phyloP scores from a whole-genome alignment of 2,797 vertebrate species.

The Poecile montanus region DNA sequence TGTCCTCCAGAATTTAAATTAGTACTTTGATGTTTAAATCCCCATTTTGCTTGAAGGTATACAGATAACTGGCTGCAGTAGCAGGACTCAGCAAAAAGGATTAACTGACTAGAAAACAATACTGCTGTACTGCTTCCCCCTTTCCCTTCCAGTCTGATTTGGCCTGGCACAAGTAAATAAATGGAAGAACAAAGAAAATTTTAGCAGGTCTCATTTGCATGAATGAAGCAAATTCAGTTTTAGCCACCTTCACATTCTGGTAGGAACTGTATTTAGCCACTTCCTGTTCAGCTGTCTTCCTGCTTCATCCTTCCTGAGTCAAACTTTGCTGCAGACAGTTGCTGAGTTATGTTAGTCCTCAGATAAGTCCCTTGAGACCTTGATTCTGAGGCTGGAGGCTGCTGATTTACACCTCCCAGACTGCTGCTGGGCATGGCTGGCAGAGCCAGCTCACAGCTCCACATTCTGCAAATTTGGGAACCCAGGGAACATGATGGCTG shows the following conservation, averaged over 20 bases:
- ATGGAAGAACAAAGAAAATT: not conserved
- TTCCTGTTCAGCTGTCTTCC: not conserved
- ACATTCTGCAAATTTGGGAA: not conserved
- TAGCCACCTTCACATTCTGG: not conserved
- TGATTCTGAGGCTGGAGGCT: not conserved
- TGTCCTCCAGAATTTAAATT: not conserved
- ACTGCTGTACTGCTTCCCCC: not conserved
- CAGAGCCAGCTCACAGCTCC: not conserved
- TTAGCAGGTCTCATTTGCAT: not conserved
- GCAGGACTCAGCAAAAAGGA: not conserved
- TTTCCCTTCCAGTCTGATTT: not conserved
- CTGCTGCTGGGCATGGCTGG: not conserved
- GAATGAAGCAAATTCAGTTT: not conserved
- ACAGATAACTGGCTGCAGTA: not conserved
- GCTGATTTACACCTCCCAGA: not conserved
- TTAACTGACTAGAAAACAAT: not conserved
- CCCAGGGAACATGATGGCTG: fast-evolving
- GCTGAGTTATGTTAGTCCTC: not conserved
- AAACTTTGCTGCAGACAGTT: not conserved
- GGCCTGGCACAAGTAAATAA: not conserved
- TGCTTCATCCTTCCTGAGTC: not conserved
- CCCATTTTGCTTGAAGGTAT: not conserved
- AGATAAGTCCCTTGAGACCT: not conserved
- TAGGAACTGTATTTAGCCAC: not conserved
- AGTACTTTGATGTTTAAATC: slow-evolving; percentile 33